Evolutionary conservation across 2,113 vertebrate genomes (phyloP), one percentile per base, ranked within the genome.

Genomic region (Tringa solitaria): DNA sequence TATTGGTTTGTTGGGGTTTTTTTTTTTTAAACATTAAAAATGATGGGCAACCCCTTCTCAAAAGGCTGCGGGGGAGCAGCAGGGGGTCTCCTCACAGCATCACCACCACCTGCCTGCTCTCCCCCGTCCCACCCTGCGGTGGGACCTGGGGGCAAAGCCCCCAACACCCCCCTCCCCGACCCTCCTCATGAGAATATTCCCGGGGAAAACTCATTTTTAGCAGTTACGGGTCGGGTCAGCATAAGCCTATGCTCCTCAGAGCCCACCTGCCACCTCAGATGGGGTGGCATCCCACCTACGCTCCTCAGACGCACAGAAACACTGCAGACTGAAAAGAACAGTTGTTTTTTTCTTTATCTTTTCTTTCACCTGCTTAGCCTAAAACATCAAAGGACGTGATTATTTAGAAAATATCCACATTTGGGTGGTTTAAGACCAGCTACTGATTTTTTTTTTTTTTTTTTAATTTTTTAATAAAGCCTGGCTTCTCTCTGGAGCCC

Each of bases 51-150:
- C 8, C 56, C 48, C 57, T 41, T 30, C 4, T 18, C 41, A 8
- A 32, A 48, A 70, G 63, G 4, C 28, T 13, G 43, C 4, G 7
- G 28, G 37, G 10, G 37, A 39, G 37, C 37, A 10, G 37, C 37
- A 10, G 37, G 37, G 37, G 37, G 37, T 39, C 37, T 39, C 37
- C 37, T 39, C 37, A 39, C 37, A 39, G 37, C 37, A 39, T 39
- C 37, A 9, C 9, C 1, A 32, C 7, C 3, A 32, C 41, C 16
- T 2, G 35, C n/a, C 6, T 3, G 32, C 50, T n/a, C 45, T 27
- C 53, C 3, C 4, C 63, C 22, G 7, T 35, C 59, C 50, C 72
- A 24, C 27, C 30, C 43, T 20, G 60, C 46, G 21, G 9, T 0
- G 30, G 35, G n/a, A 30, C 53, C 33, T 3, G 6, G 22, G 8